Base-by-base conservation (phyloP, 2,113 vertebrate genomes). In the Neogale vison region DNA sequence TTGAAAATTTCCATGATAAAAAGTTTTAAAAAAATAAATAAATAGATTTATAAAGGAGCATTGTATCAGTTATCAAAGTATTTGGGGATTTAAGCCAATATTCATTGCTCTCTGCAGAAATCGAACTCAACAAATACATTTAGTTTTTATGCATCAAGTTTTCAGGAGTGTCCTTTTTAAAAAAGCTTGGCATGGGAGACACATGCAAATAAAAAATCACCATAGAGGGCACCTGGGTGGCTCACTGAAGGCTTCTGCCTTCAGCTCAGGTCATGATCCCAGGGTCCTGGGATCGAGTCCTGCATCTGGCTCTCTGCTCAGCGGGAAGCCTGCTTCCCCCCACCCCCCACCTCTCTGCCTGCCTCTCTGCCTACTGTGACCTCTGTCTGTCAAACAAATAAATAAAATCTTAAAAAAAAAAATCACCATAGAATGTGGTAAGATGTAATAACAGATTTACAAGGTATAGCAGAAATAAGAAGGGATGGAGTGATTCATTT, bases 1-100 rank as follows among this genome's bases (percentile, higher is more conserved):
- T 90, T 55, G 31, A 81, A 94, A 93, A 63, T 90, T 88, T 90
- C 57, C 34, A 74, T 92, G 34, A 79, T 63, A 82, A 71, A 69
- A 92, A 29, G 34, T 71, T 74, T 90, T 88, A 18, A 3, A 67
- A 77, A 86, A 50, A 61, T 45, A 50, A 61, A 93, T 57, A 88
- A 80, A 71, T 31, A 83, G 4, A 74, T 92, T 72, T 63, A 14
- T 88, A 88, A 76, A 88, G 13, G 55, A 84, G 36, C 5, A 84
- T 77, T 69, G 86, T 86, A 80, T 52, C 45, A 81, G 45, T 24
- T 87, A 87, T 94, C 47, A 96, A 74, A 55, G 50, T 61, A 65
- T 52, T 29, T 65, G 42, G 93, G 13, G 50, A 57, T 52, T 71
- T 59, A 84, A 47, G 45, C 57, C 76, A 96, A 84, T 17, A n/a